These are phyloP conservation scores for Drymodes brunneopygia DNA, from an alignment of 2,113 vertebrate genomes.

Conservation along the genomic window DNA sequence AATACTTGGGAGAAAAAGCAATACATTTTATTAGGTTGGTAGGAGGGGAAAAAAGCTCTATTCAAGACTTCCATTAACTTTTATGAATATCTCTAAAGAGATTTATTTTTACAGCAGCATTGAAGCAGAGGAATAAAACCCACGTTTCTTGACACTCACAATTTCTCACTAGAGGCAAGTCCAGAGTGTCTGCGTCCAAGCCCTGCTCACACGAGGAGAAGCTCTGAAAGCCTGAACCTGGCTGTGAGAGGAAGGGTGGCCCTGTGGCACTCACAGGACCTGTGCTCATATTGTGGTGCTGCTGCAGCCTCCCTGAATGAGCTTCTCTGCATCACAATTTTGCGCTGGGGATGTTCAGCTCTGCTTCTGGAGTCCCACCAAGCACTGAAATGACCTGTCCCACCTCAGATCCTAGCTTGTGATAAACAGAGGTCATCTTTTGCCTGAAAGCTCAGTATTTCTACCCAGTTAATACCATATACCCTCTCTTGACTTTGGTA, in stretches of 20 bases:
- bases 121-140: neutral
- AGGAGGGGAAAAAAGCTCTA: neutral
- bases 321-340: neutral
- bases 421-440: neutral
- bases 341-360: neutral
- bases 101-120: constrained; percentile 30
- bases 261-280: neutral
- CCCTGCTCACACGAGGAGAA: neutral
- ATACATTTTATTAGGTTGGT: constrained; percentile 43
- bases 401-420: neutral
- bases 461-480: neutral
- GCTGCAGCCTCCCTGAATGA: neutral
- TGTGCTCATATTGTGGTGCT: neutral
- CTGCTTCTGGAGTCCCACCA: neutral
- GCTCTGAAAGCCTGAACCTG: neutral
- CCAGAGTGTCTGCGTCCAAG: neutral
- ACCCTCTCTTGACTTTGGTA: neutral
- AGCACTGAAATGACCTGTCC: neutral
- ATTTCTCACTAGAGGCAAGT: neutral
- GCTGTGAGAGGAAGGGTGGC: neutral
- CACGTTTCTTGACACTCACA: neutral
- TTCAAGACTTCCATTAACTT: constrained; percentile 28
- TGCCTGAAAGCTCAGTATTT: neutral
- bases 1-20: constrained; percentile 47
- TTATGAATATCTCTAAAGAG: constrained; percentile 37